phyloP scores from a whole-genome alignment of 2,888 invertebrate species.

The Pheosia tremula region DNA sequence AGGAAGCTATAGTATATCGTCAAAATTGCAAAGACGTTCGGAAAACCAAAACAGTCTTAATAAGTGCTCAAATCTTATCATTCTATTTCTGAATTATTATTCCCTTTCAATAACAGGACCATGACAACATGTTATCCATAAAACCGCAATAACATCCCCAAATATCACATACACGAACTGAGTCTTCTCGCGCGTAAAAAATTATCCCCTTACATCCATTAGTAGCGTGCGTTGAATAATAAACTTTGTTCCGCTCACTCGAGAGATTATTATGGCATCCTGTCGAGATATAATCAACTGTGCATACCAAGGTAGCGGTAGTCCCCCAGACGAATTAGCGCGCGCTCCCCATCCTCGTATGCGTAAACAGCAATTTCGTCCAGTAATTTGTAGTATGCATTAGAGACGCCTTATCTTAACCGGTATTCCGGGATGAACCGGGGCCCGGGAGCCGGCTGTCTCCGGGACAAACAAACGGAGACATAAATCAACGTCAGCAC shows the following conservation, averaged over 20 bases:
- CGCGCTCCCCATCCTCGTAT: slow-evolving; percentile 43
- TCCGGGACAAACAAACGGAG: slow-evolving; percentile 78
- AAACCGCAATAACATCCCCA: background rate
- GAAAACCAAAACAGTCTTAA: too few relatives aligned
- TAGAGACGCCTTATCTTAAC: slow-evolving; percentile 70
- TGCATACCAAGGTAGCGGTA: slow-evolving; percentile 32
- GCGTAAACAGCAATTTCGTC: slow-evolving; percentile 63
- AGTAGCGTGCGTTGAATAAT: slow-evolving; percentile 20
- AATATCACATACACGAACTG: slow-evolving; percentile 23
- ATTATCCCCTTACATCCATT: slow-evolving; percentile 30
- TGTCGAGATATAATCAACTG: slow-evolving; percentile 34
- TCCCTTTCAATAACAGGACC: background rate
- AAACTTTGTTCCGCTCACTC: slow-evolving; percentile 27
- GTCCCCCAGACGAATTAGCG: slow-evolving; percentile 45
- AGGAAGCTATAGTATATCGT: too few relatives aligned
- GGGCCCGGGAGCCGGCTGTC: slow-evolving; percentile 61
- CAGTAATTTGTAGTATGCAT: slow-evolving; percentile 74
- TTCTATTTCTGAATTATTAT: too few relatives aligned
- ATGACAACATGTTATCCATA: background rate
- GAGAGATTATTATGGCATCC: slow-evolving; percentile 32
- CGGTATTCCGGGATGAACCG: slow-evolving; percentile 67
- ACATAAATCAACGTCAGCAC: slow-evolving; percentile 81
- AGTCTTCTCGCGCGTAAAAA: slow-evolving; percentile 38
- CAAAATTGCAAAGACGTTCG: too few relatives aligned
- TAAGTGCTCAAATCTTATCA: too few relatives aligned